These are phyloP conservation scores for Abscondita cerata DNA, from an alignment of 2,888 invertebrate genomes.

Conservation along the genomic window DNA sequence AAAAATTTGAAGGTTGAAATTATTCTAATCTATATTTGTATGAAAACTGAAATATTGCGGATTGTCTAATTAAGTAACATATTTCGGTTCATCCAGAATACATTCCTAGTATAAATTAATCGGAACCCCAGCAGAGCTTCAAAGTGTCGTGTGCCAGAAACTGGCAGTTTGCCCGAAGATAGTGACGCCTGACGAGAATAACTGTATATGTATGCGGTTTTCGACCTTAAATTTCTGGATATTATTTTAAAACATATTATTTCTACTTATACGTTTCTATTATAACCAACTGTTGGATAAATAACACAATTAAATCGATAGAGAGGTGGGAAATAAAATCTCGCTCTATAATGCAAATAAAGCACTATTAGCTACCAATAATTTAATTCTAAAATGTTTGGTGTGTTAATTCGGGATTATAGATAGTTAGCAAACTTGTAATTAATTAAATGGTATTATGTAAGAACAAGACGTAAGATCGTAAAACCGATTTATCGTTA, in stretches of 20 bases:
- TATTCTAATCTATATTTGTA: neutral
- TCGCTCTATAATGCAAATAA: too few species aligned
- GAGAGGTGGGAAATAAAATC: too few species aligned
- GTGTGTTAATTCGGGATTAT: neutral
- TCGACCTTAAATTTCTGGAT: conserved; percentile 18
- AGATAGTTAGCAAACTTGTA: conserved; percentile 2
- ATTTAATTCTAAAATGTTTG: neutral
- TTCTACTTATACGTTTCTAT: too few species aligned
- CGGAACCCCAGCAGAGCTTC: conserved; percentile 45
- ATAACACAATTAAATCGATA: too few species aligned
- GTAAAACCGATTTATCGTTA: conserved; percentile 21
- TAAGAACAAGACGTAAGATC: conserved; percentile 3
- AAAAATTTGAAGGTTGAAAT: conserved; percentile 7
- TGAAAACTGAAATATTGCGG: neutral
- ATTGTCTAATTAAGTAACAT: conserved; percentile 22
- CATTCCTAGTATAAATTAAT: conserved; percentile 25
- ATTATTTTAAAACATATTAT: conserved; percentile 14
- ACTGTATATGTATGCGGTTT: conserved; percentile 47
- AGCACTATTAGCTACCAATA: neutral
- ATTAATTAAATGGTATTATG: conserved; percentile 6
- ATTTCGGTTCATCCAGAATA: conserved; percentile 7
- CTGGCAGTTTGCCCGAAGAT: conserved; percentile 46
- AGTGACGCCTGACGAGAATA: conserved; percentile 45
- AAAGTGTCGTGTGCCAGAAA: conserved; percentile 49
- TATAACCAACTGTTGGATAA: too few species aligned